These are phyloP conservation scores for Amphipoea lucens DNA, from an alignment of 2,888 invertebrate species.

Conservation along the genomic window DNA sequence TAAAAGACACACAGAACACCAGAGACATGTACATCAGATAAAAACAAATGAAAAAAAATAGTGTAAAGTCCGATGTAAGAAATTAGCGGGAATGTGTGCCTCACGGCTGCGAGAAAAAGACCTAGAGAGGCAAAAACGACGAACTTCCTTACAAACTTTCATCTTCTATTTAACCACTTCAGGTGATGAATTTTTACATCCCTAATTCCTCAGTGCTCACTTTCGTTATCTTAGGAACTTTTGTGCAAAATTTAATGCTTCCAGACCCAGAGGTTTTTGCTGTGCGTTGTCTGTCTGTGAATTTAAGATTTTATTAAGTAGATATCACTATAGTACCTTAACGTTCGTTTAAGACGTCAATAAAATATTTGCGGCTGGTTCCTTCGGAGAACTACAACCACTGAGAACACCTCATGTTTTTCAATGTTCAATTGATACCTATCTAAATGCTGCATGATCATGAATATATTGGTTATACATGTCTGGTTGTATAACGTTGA, in stretches of 20 bases:
- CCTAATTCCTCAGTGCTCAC: no score
- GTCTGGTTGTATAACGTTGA: background rate
- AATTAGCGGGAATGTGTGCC: no score
- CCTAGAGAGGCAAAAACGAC: no score
- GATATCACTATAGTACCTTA: background rate
- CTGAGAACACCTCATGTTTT: constrained; percentile 31
- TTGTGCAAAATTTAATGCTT: background rate
- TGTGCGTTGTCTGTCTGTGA: background rate
- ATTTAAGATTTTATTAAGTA: background rate
- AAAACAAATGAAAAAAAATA: no score
- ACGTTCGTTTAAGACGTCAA: constrained; percentile 27
- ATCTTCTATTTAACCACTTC: background rate
- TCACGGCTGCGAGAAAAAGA: no score
- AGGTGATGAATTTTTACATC: background rate
- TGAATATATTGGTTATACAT: constrained; percentile 13
- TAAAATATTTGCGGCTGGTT: constrained; percentile 43
- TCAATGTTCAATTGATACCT: constrained; percentile 30
- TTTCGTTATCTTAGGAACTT: no score
- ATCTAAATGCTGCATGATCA: constrained; percentile 31
- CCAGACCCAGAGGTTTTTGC: background rate
- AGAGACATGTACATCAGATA: no score
- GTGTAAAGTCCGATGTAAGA: no score
- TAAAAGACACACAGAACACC: no score
- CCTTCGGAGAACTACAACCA: constrained; percentile 35
- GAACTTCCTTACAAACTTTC: background rate